A percentile compares a stretch with the other conserved stretches of the same genome.
Evolutionary conservation across 1,140 invertebrate genomes (phyloP).

Genomic region (Archivesica marissinica): DNA sequence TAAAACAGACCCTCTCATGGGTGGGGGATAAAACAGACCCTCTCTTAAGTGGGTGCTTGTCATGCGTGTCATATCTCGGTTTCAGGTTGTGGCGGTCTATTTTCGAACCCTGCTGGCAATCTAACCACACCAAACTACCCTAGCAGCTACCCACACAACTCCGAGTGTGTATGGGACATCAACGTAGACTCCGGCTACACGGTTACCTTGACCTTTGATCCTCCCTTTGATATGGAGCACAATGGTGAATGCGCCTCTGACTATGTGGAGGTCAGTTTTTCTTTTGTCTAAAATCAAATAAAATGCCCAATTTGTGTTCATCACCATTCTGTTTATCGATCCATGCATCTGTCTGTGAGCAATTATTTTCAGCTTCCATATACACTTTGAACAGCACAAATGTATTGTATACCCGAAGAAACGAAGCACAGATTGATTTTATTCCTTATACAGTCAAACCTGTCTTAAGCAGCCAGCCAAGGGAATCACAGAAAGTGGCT

Average conservation of each 20-base stretch:
- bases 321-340: no score
- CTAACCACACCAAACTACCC: slow-evolving; percentile 97
- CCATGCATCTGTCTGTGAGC: no score
- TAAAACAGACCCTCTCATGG: no score
- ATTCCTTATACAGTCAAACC: no score
- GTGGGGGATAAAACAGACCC: not conserved
- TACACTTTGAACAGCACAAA: no score
- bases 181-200: slow-evolving; percentile 96
- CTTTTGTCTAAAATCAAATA: no score
- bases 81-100: slow-evolving; percentile 91
- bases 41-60: not conserved
- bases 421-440: no score
- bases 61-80: not conserved
- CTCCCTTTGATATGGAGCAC: slow-evolving; percentile 83
- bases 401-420: no score
- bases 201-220: slow-evolving; percentile 90
- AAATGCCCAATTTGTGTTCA: no score
- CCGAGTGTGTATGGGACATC: slow-evolving; percentile 98
- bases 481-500: no score
- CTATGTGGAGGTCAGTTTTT: slow-evolving; percentile 89
- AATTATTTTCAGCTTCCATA: no score
- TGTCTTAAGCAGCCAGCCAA: no score
- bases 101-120: slow-evolving; percentile 87
- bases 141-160: slow-evolving; percentile 94
- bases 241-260: slow-evolving; percentile 89